These are phyloP conservation scores for Torymus texanus DNA, from an alignment of 2,888 invertebrate species.

Conservation along the genomic window DNA sequence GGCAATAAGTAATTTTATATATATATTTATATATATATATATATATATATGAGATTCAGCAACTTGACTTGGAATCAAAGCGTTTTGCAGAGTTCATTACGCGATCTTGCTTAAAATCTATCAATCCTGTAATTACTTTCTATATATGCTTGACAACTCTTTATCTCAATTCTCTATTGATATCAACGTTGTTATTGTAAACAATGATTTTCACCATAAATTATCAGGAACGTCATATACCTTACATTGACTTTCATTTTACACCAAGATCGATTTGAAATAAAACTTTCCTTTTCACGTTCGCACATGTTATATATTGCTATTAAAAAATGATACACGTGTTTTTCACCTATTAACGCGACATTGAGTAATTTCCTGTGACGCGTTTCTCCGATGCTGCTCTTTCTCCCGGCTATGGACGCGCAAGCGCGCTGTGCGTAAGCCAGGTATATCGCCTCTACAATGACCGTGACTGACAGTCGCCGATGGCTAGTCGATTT, in stretches of 20 bases:
- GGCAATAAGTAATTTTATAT: no score
- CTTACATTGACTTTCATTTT: slow-evolving; percentile 24
- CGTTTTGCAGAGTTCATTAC: no score
- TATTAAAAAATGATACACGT: slow-evolving; percentile 25
- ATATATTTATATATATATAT: no score
- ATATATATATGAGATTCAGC: no score
- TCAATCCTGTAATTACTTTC: no score
- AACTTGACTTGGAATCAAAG: no score
- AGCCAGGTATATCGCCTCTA: background rate
- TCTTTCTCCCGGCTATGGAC: background rate
- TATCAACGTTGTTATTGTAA: background rate
- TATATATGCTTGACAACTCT: no score
- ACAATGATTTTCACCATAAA: background rate
- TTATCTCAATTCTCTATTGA: background rate
- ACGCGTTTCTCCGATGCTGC: background rate
- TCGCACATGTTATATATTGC: background rate
- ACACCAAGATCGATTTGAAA: slow-evolving; percentile 29
- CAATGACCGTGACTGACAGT: slow-evolving; percentile 36
- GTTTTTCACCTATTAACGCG: slow-evolving; percentile 15
- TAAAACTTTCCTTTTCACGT: slow-evolving; percentile 40
- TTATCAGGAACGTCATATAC: slow-evolving; percentile 8
- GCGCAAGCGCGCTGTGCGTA: background rate
- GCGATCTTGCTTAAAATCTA: no score
- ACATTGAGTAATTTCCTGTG: slow-evolving; percentile 37
- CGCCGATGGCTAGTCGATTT: slow-evolving; percentile 29